A percentile compares a stretch with the other conserved stretches of the same genome.
Evolutionary conservation across 2,888 invertebrate species (phyloP).

Genomic region (Apamea sordens): DNA sequence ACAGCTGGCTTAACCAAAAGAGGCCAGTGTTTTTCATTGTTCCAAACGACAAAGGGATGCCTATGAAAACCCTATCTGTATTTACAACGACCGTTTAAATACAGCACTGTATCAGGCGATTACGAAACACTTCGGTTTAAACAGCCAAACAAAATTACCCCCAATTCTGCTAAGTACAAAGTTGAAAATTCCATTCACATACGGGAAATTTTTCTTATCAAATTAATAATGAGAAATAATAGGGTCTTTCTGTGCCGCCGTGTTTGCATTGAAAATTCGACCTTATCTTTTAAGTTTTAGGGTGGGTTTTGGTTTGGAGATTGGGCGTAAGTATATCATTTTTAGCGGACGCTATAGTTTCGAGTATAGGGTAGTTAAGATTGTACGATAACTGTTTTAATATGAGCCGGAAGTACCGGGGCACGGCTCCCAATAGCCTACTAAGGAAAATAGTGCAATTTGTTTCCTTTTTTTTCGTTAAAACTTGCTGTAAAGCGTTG

Average conservation of each 20-base stretch:
- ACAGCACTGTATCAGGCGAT: slow-evolving; percentile 66
- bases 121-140: slow-evolving; percentile 50
- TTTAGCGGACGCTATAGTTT: slow-evolving; percentile 86
- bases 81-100: slow-evolving; percentile 74
- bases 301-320: slow-evolving; percentile 73
- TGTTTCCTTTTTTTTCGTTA: slow-evolving; percentile 76
- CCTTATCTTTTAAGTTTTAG: slow-evolving; percentile 69
- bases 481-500: slow-evolving; percentile 59
- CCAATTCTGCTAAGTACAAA: slow-evolving; percentile 65
- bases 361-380: slow-evolving; percentile 89
- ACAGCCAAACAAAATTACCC: slow-evolving; percentile 58
- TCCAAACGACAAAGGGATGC: slow-evolving; percentile 66
- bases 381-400: slow-evolving; percentile 88
- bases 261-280: slow-evolving; percentile 61
- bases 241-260: slow-evolving; percentile 69
- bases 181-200: slow-evolving; percentile 71
- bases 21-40: slow-evolving; percentile 70
- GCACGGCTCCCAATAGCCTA: slow-evolving; percentile 77
- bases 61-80: slow-evolving; percentile 71
- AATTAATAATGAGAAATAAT: slow-evolving; percentile 88
- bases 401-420: slow-evolving; percentile 87
- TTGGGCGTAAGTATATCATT: slow-evolving; percentile 84
- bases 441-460: slow-evolving; percentile 84
- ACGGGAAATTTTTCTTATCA: slow-evolving; percentile 84
- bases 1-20: slow-evolving; percentile 64